Conservation (phyloP, 2,888 invertebrate genomes). For the Crocallis elinguaria region DNA sequence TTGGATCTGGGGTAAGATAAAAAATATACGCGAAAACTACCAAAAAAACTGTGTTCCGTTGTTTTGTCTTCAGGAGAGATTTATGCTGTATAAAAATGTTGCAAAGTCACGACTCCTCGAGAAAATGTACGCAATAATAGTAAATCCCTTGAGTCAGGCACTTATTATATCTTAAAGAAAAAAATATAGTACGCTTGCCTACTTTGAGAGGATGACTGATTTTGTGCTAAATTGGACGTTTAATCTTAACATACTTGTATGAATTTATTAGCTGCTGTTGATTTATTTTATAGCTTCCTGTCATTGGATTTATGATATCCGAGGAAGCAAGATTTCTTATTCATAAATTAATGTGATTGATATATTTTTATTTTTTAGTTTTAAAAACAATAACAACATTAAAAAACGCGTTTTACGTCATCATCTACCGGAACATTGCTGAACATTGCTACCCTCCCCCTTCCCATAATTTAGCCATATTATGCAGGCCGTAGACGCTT, state of each 20-base stretch:
- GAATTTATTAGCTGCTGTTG: constrained; percentile 8
- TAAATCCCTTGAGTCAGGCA: constrained; percentile 29
- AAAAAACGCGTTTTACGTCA: too few relatives aligned
- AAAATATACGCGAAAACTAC: constrained; percentile 8
- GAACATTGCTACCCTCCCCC: too few relatives aligned
- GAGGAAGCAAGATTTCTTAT: constrained; percentile 11
- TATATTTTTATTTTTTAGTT: background rate
- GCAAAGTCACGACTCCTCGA: constrained; percentile 31
- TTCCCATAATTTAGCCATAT: too few relatives aligned
- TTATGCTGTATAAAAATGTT: constrained; percentile 32
- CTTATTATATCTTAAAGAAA: constrained; percentile 14
- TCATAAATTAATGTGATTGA: constrained; percentile 7
- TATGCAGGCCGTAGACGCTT: too few relatives aligned
- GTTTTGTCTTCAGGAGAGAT: constrained; percentile 29
- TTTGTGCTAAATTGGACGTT: constrained; percentile 22
- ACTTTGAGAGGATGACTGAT: constrained; percentile 26
- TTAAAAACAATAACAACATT: background rate
- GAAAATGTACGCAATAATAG: constrained; percentile 35
- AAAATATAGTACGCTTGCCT: constrained; percentile 8
- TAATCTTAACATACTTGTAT: constrained; percentile 2
- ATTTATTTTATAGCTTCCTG: constrained; percentile 21
- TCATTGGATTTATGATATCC: constrained; percentile 3
- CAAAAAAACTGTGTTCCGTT: constrained; percentile 18
- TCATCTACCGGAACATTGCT: too few relatives aligned
- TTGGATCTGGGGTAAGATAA: too few relatives aligned